Conservation (phyloP, 2,797 vertebrate genomes). For the Urophycis tenuis region DNA sequence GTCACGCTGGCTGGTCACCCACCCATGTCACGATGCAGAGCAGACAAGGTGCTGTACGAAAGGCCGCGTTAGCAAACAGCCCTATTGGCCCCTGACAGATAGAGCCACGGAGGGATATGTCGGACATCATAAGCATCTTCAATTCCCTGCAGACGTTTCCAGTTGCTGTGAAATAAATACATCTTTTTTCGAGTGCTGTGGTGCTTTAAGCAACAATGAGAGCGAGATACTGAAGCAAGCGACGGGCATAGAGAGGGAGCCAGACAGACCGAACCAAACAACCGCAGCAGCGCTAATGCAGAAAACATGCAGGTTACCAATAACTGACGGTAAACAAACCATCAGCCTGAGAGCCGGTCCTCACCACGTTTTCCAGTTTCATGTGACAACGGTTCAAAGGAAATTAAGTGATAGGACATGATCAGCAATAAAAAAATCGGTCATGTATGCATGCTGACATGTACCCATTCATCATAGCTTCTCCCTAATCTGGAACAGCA, state of each 20-base stretch:
- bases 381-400: not conserved
- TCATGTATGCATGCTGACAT: not conserved
- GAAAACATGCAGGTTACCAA: slow-evolving; percentile 55
- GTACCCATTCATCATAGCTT: not conserved
- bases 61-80: slow-evolving; percentile 8
- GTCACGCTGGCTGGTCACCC: slow-evolving; percentile 9
- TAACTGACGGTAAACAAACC: slow-evolving; percentile 41
- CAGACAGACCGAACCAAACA: slow-evolving; percentile 53
- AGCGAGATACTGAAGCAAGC: slow-evolving; percentile 52
- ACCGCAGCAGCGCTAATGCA: slow-evolving; percentile 50
- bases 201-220: slow-evolving; percentile 59
- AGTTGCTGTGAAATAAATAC: slow-evolving; percentile 43
- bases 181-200: slow-evolving; percentile 62
- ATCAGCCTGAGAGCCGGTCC: too few relatives aligned
- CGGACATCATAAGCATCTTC: slow-evolving; percentile 43
- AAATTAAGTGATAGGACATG: not conserved
- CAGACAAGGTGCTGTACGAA: slow-evolving; percentile 29
- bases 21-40: slow-evolving; percentile 24
- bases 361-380: slow-evolving; percentile 24
- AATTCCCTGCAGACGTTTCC: slow-evolving; percentile 43
- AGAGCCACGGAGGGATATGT: slow-evolving; percentile 17
- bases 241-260: slow-evolving; percentile 44
- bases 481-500: slow-evolving; percentile 4
- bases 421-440: not conserved
- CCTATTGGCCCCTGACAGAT: slow-evolving; percentile 6